Evolutionary conservation across 1,140 invertebrate species (phyloP), one percentile per base, ranked within the genome.

Genomic region (Limonius californicus): DNA sequence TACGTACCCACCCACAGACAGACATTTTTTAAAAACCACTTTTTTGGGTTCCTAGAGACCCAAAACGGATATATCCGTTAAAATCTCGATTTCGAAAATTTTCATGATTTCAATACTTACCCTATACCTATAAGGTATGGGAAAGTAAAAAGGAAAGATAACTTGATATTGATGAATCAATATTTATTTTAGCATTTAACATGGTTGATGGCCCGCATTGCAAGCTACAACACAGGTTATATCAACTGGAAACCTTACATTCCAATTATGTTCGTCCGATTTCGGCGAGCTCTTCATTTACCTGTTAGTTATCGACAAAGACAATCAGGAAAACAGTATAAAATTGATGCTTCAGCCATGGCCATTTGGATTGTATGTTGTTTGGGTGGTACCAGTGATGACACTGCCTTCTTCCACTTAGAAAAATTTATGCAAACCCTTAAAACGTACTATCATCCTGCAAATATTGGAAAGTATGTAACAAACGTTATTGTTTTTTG

Each of bases 391-490:
- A 78, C 79, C 9, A 77, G 80, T 30, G 59, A 61, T 30, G 59
- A 61, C 16, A 80, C 82, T 69, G 83, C 87, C 6, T 86, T 93
- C 71, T 82, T 84, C 35, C 85, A 95, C 75, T 78, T 97, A 19
- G 84, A 87, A 55, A 88, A 89, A 63, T 87, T 97, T 71, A 86
- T 97, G 67, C 88, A 87, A 67, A 86, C 90, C 0, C 77, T 95
- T 1, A 90, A 94, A 74, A 93, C 91, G 7, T 97, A 94, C 78
- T 87, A 89, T 70, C 90, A 97, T 79, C 91, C 92, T 54, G 94
- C 94, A 0, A 97, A 97, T 76, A 74, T 79, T 60, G 94, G 94
- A 47, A 60, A 68, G 72, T 71, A 67, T 57, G 14, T 43, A 32
- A 39, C 9, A 4, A 27, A 27, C 23, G 9, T 27, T 27, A 27